Evolutionary conservation across 1,140 invertebrate species (phyloP).

Genomic region (Hyles euphorbiae): DNA sequence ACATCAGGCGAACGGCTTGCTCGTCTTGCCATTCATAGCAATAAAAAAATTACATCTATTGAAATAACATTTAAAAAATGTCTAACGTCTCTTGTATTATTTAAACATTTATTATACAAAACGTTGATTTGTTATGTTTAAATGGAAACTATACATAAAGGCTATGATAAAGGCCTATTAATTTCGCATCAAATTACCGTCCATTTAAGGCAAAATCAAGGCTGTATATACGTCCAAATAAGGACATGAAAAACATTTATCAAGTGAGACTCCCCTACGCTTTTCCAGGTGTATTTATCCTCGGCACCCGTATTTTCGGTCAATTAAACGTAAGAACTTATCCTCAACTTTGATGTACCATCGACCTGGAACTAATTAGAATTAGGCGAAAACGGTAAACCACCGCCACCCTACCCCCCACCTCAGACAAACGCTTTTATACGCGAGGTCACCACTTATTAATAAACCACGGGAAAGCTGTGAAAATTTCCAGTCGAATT

Average conservation of each 20-base stretch:
- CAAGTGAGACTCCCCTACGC: slow-evolving; percentile 16
- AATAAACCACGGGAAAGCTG: slow-evolving; percentile 17
- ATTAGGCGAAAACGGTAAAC: slow-evolving; percentile 42
- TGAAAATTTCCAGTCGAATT: slow-evolving; percentile 9
- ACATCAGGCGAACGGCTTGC: too few relatives aligned
- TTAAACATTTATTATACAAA: too few relatives aligned
- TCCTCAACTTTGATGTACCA: slow-evolving; percentile 48
- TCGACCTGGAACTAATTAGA: slow-evolving; percentile 62
- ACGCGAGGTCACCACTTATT: slow-evolving; percentile 22
- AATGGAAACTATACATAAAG: too few relatives aligned
- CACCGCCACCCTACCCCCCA: background rate
- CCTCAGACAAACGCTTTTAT: slow-evolving; percentile 15
- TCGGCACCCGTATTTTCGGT: slow-evolving; percentile 39
- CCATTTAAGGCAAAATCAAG: background rate
- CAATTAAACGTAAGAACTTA: slow-evolving; percentile 61
- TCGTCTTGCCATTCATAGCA: too few relatives aligned
- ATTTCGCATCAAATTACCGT: too few relatives aligned
- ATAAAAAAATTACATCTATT: too few relatives aligned
- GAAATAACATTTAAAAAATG: too few relatives aligned
- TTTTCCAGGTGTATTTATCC: slow-evolving; percentile 36
- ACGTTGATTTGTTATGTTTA: too few relatives aligned
- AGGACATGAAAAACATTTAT: slow-evolving; percentile 26
- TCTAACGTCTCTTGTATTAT: too few relatives aligned
- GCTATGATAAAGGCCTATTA: too few relatives aligned
- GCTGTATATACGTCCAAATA: slow-evolving; percentile 15